Conservation (phyloP, 1,140 invertebrate species). For the Lepidotrigona ventralis region DNA sequence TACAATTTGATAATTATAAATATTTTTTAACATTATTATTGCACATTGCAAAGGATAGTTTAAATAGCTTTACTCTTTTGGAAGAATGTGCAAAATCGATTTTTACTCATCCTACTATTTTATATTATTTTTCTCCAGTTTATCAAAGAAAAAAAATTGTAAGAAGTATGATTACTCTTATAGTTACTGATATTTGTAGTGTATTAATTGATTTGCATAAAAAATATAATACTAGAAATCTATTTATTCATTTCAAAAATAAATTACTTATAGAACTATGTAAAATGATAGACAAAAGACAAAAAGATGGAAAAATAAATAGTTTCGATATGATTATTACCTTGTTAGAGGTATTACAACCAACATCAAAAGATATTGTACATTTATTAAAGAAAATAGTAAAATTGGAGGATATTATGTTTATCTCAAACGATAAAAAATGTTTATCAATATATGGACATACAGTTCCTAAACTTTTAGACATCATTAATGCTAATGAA, state of each 20-base stretch:
- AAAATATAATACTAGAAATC: slow-evolving; percentile 32
- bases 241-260: slow-evolving; percentile 67
- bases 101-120: slow-evolving; percentile 80
- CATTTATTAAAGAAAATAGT: slow-evolving; percentile 62
- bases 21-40: slow-evolving; percentile 66
- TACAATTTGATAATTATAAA: slow-evolving; percentile 61
- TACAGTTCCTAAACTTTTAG: slow-evolving; percentile 68
- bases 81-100: slow-evolving; percentile 69
- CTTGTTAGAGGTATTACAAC: slow-evolving; percentile 65
- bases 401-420: slow-evolving; percentile 57
- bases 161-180: slow-evolving; percentile 76
- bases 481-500: slow-evolving; percentile 42
- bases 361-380: slow-evolving; percentile 49
- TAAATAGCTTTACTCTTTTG: slow-evolving; percentile 21
- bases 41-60: slow-evolving; percentile 53
- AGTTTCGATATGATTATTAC: slow-evolving; percentile 8
- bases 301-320: slow-evolving; percentile 21
- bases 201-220: slow-evolving; percentile 51
- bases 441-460: slow-evolving; percentile 68
- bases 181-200: slow-evolving; percentile 74
- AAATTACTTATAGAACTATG: slow-evolving; percentile 68
- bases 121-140: slow-evolving; percentile 81
- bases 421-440: slow-evolving; percentile 58
- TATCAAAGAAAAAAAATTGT: slow-evolving; percentile 71
- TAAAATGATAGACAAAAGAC: slow-evolving; percentile 58